Evolutionary conservation across 2,888 invertebrate genomes (phyloP), one percentile per base, ranked within the genome.

Genomic region (Drosophila mercatorum): DNA sequence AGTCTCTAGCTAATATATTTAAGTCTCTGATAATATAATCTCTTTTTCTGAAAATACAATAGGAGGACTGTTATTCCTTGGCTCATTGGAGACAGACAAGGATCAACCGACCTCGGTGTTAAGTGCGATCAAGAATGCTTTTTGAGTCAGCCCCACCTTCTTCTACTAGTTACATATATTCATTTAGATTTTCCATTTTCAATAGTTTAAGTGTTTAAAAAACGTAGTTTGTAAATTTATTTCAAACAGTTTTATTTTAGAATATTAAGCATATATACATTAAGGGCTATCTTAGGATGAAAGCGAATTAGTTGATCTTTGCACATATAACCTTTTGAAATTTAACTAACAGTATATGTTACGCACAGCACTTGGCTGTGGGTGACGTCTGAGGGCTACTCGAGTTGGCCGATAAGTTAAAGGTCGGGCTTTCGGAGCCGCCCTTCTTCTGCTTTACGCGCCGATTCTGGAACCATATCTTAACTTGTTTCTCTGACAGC

Each of bases 381-480:
- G 78, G 82, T 5, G 83, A 75, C 0, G 68, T 51, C 31, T 83
- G 83, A 0, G 91, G 87, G 52, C 91, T 91, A 55, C 58, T 73
- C 1, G 88, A 79, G 60, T 75, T 87, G 72, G 70, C 63, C 10
- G 82, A 84, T 12, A 90, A 72, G 60, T 86, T 91, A 36, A 90
- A 92, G 2, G 91, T 92, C 7, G 92, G 92, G 52, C 92, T 92
- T 46, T 96, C 96, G 8, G 95, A 93, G 88, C 96, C 96, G 79
- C 97, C 97, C 90, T 98, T 98, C 94, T 98, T 98, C 93, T 97
- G 95, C 92, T 98, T 98, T 0, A 98, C 98, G 3, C 98, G 94
- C 7, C 98, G 95, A 92, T 98, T 98, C 92, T 98, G 92, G 93
- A 98, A 98, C 98, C 98, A 97, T 80, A 97, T 97, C 92, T 97